Percentiles rank a stretch among this genome's conserved stretches.
These are phyloP conservation scores for Parasteatoda lunata DNA, from an alignment of 2,888 invertebrate species.

Conservation along the genomic window DNA sequence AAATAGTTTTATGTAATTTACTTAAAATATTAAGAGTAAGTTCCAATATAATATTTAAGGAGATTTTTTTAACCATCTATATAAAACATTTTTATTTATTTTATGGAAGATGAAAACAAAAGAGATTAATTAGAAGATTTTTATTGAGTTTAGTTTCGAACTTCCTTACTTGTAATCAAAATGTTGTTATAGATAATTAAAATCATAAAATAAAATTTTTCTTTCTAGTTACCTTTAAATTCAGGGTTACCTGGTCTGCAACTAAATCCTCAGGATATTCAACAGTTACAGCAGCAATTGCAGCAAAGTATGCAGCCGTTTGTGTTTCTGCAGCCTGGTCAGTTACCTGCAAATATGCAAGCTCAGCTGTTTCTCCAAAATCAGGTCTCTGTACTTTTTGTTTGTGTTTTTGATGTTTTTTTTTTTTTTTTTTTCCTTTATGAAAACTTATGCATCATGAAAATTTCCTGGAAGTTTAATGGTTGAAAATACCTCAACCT, in stretches of 20 bases:
- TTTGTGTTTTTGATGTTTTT: not conserved
- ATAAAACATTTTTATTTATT: too few relatives aligned
- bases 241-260: slow-evolving; percentile 56
- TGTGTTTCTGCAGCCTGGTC: slow-evolving; percentile 80
- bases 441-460: not conserved
- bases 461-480: not conserved
- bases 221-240: slow-evolving; percentile 62
- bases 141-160: not conserved
- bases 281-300: slow-evolving; percentile 78
- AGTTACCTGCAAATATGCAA: slow-evolving; percentile 77
- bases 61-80: too few relatives aligned
- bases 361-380: slow-evolving; percentile 86
- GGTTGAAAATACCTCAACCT: too few relatives aligned
- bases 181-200: too few relatives aligned
- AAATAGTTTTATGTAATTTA: too few relatives aligned
- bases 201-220: not conserved
- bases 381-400: slow-evolving; percentile 77
- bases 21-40: too few relatives aligned
- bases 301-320: slow-evolving; percentile 82
- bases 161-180: too few relatives aligned
- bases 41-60: too few relatives aligned
- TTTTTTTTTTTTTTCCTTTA: not conserved
- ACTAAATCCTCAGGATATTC: slow-evolving; percentile 71
- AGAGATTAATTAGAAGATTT: not conserved
- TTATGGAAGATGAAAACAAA: not conserved